Conservation (phyloP, 2,888 invertebrate genomes). For the Quadroppia sp. region DNA sequence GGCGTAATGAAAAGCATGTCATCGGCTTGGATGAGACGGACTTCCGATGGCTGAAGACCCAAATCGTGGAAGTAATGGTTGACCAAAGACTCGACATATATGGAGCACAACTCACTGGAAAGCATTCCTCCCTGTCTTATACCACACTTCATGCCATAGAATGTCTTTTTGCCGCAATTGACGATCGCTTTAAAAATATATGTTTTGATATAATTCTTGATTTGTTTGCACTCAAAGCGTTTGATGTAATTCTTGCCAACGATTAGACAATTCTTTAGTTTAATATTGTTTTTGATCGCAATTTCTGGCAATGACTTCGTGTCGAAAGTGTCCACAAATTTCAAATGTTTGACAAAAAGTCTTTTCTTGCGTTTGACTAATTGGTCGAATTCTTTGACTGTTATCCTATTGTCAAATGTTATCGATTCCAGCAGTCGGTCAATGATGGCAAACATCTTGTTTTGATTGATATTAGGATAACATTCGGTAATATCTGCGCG, state of each 20-base stretch:
- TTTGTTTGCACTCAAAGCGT: neutral
- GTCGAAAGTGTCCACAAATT: neutral
- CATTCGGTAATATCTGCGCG: constrained; percentile 31
- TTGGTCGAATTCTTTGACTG: neutral
- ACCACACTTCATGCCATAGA: constrained; percentile 33
- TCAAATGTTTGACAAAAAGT: constrained; percentile 16
- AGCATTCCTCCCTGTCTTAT: constrained; percentile 39
- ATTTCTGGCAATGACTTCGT: neutral
- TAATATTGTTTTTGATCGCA: neutral
- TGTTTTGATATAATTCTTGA: neutral
- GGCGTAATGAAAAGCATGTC: constrained; percentile 37
- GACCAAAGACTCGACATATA: constrained; percentile 26
- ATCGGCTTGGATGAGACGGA: constrained; percentile 32
- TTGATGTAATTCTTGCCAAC: neutral
- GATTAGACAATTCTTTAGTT: neutral
- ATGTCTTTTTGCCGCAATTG: neutral
- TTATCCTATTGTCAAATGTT: neutral
- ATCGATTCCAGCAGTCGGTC: neutral
- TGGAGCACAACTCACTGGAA: constrained; percentile 36
- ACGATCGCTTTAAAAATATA: constrained; percentile 32
- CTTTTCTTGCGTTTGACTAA: neutral
- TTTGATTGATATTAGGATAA: constrained; percentile 39
- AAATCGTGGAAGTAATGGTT: constrained; percentile 18
- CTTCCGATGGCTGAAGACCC: neutral
- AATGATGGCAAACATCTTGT: constrained; percentile 17